Base-by-base conservation (phyloP, 2,797 vertebrate genomes). In the Chromis chromis region DNA sequence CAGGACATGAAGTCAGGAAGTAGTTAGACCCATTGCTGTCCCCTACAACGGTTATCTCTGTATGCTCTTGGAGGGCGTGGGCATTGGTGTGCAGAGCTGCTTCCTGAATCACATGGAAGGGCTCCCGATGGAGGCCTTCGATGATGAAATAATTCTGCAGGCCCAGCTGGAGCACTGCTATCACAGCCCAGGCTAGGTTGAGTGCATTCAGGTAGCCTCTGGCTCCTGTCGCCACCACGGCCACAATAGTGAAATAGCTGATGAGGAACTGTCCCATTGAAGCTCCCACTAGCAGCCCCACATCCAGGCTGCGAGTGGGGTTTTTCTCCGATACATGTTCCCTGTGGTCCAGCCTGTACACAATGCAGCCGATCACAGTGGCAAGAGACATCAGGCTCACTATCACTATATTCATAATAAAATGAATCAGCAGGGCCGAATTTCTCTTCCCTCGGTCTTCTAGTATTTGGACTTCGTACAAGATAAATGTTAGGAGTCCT, bases 81-180 rank as follows among this genome's bases (percentile, higher is more conserved):
- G 79, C 86, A 71, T 88, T 89, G 65, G 50, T 76, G 28, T 54
- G 85, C 64, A 69, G 71, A 0, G 1, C 74, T 39, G 81, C 83
- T n/a, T 90, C 91, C 13, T 81, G 85, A 7, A 88, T 88, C 19
- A 92, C 89, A 19, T 91, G 91, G 1, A 93, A 93, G 0, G 96
- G 97, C 40, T 96, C 92, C 25, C 96, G 93, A 64, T 97, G 96
- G 13, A 99, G 94, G 22, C 97, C 97, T 85, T 98, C 96, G 0
- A 98, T 95, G 50, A 99, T 95, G 86, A 98, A 99, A 58, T 95
- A 79, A 0, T 98, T 99, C 91, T 99, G 98, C 86, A 97, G 94
- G 59, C 94, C 95, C 46, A 97, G 94, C 86, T 99, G 96, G 8
- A 96, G 86, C 0, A 98, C 95, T 88, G 95, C 94, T 0, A 98